These are phyloP conservation scores for Pteropus rufus DNA, from an alignment of 2,797 vertebrate genomes.

Conservation along the genomic window DNA sequence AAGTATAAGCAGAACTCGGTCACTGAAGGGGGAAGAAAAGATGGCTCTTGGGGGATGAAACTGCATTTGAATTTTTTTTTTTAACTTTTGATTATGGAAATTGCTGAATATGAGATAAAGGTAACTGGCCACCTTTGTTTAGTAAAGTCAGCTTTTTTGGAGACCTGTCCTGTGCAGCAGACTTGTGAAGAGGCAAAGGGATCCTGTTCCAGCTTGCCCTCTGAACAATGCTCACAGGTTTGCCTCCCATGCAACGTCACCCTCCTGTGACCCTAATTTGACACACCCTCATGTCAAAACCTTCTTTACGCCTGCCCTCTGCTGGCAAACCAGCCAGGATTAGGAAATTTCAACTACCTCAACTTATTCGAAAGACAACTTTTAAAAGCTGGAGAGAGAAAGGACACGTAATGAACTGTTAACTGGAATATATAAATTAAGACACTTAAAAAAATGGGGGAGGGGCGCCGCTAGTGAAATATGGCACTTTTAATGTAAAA, in stretches of 20 bases:
- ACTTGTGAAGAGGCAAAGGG: not conserved
- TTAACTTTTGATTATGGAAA: conserved; percentile 50
- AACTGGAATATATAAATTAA: conserved; percentile 36
- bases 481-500: conserved; percentile 22
- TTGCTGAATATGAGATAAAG: conserved; percentile 27
- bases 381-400: conserved; percentile 1
- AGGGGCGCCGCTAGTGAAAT: conserved; percentile 48
- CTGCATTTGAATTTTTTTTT: not conserved
- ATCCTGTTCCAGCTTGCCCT: not conserved
- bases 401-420: conserved; percentile 54
- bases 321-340: conserved; percentile 77
- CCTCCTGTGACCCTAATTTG: conserved; percentile 42
- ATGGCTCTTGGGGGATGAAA: not conserved
- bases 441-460: conserved; percentile 25
- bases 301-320: conserved; percentile 81
- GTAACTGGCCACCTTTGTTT: conserved; percentile 37
- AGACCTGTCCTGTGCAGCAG: not conserved
- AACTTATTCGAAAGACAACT: conserved; percentile 41
- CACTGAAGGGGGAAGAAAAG: not conserved
- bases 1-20: not conserved
- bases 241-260: not conserved
- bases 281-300: conserved; percentile 59
- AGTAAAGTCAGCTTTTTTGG: conserved; percentile 12
- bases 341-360: conserved; percentile 38
- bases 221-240: not conserved